Percentiles rank a stretch among this genome's conserved stretches.
Conservation (phyloP, 2,888 invertebrate genomes). For the Furcula furcula region DNA sequence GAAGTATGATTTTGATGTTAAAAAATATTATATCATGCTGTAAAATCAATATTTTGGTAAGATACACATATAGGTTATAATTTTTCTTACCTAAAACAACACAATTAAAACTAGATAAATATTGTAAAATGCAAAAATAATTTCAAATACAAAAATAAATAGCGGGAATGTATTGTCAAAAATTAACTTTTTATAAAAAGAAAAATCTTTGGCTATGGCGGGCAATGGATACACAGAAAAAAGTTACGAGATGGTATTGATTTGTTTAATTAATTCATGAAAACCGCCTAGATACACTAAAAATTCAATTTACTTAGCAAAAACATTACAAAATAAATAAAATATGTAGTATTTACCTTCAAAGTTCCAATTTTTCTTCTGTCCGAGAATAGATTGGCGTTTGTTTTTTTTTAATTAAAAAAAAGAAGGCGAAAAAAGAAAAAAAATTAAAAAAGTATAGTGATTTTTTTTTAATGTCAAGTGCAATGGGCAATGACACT, state of each 20-base stretch:
- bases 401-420: constrained; percentile 73
- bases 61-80: not conserved
- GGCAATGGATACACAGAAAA: constrained; percentile 21
- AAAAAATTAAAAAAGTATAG: constrained; percentile 57
- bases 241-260: constrained; percentile 32
- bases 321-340: constrained; percentile 4
- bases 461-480: constrained; percentile 50
- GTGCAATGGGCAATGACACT: constrained; percentile 16
- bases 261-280: constrained; percentile 8
- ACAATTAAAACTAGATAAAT: not conserved
- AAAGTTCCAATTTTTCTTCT: constrained; percentile 23
- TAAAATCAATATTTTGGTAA: too few relatives aligned
- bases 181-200: constrained; percentile 56
- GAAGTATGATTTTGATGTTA: too few relatives aligned
- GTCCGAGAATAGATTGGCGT: constrained; percentile 55
- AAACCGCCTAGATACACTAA: not conserved
- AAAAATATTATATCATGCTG: too few relatives aligned
- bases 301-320: not conserved
- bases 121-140: constrained; percentile 7
- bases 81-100: not conserved
- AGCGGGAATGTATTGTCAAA: constrained; percentile 60
- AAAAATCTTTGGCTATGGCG: constrained; percentile 51
- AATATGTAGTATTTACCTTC: constrained; percentile 17
- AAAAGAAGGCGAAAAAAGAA: constrained; percentile 43
- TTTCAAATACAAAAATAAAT: constrained; percentile 33